Evolutionary conservation across 2,797 vertebrate species (phyloP).

Genomic region (Apogon hyalosoma): DNA sequence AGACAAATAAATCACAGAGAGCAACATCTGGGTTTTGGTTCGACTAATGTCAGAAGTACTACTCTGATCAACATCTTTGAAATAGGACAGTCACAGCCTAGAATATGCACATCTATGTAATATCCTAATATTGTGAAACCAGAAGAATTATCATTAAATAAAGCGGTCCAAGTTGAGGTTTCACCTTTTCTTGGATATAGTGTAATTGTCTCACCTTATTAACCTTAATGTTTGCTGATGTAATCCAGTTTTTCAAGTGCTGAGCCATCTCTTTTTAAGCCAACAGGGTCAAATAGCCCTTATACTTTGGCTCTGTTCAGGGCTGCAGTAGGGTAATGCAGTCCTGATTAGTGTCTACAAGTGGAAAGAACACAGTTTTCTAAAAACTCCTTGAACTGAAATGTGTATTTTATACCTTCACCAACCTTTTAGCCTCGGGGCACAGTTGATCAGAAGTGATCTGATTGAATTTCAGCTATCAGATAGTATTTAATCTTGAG

Average conservation of each 20-base stretch:
- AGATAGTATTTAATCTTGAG: too few species aligned
- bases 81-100: constrained; percentile 10
- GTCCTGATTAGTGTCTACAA: constrained; percentile 9
- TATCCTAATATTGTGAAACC: not conserved
- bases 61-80: constrained; percentile 10
- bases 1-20: constrained; percentile 22
- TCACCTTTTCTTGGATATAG: constrained; percentile 4
- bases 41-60: constrained; percentile 15
- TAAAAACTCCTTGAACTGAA: not conserved
- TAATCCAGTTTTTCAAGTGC: constrained; percentile 16
- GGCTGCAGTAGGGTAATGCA: not conserved
- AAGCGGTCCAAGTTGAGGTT: not conserved
- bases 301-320: constrained; percentile 15
- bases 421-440: not conserved
- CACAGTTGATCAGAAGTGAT: too few species aligned
- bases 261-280: constrained; percentile 21
- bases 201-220: constrained; percentile 15
- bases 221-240: constrained; percentile 26
- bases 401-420: constrained; percentile 1
- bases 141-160: constrained; percentile 6
- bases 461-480: too few species aligned
- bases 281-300: constrained; percentile 14
- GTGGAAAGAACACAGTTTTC: not conserved
- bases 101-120: not conserved
- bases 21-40: constrained; percentile 33